Evolutionary conservation across 2,113 vertebrate genomes (phyloP).

Genomic region (Anseranas semipalmata): DNA sequence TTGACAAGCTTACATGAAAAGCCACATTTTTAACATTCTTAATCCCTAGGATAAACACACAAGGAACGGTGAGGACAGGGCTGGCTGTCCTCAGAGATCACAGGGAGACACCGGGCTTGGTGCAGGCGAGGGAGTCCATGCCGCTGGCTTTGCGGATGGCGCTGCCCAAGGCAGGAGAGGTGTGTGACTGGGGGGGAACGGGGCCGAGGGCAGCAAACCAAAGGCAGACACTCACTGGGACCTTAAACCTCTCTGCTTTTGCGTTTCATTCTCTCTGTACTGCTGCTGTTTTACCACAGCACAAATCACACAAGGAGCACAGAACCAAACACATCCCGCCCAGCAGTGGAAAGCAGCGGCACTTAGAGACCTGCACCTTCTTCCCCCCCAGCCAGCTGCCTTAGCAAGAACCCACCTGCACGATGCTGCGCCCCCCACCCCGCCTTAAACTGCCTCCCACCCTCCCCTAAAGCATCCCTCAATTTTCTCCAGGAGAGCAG

Average conservation of each 20-base stretch:
- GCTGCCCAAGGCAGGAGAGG: background rate
- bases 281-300: background rate
- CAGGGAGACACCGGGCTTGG: background rate
- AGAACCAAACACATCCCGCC: fast-evolving
- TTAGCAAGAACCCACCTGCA: background rate
- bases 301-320: background rate
- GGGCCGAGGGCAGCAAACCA: background rate
- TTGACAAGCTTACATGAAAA: conserved; percentile 51
- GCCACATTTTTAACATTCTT: conserved; percentile 55
- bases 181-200: background rate
- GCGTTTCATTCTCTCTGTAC: background rate
- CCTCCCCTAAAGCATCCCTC: background rate
- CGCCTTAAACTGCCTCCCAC: background rate
- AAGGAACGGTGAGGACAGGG: background rate
- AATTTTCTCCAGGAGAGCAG: conserved; percentile 46
- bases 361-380: background rate
- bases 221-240: background rate
- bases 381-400: background rate
- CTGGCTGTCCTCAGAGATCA: background rate
- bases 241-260: background rate
- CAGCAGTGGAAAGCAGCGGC: background rate
- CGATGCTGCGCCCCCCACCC: too few relatives aligned
- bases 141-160: background rate
- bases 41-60: conserved; percentile 30
- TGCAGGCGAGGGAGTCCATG: background rate